Percentiles rank a stretch among this genome's conserved stretches.
Conservation (phyloP, 2,888 invertebrate species). For the Poecilus cupreus region DNA sequence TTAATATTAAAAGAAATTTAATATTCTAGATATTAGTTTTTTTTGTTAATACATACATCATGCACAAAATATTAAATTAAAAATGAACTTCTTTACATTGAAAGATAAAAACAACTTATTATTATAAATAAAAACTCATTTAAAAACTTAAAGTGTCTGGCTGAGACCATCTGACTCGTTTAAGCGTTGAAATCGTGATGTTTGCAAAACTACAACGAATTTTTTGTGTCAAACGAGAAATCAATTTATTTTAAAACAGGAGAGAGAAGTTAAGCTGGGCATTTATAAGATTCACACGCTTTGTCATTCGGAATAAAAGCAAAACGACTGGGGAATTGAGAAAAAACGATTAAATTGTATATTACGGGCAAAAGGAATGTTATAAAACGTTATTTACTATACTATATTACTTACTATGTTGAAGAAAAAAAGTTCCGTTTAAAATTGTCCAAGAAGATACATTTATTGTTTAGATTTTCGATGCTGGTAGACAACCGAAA, state of each 20-base stretch:
- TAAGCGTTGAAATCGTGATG: constrained; percentile 52
- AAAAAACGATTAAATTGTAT: neutral
- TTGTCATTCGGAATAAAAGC: constrained; percentile 19
- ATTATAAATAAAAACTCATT: constrained; percentile 30
- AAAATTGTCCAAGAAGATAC: no score
- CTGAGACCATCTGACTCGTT: constrained; percentile 36
- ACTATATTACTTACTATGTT: no score
- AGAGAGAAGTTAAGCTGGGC: constrained; percentile 12
- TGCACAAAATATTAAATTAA: constrained; percentile 9
- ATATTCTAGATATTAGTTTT: no score
- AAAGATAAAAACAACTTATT: constrained; percentile 23
- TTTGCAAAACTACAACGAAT: constrained; percentile 39
- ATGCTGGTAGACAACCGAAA: no score
- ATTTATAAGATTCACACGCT: constrained; percentile 55
- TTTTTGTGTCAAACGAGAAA: constrained; percentile 49
- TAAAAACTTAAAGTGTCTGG: constrained; percentile 12
- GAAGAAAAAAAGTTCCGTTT: no score
- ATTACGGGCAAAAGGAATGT: neutral
- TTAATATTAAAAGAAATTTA: no score
- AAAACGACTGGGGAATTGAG: neutral
- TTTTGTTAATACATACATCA: neutral
- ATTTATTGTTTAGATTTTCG: no score
- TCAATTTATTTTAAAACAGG: constrained; percentile 53
- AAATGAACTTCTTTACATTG: neutral
- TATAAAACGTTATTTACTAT: no score